These are phyloP conservation scores for Drosophila dunni DNA, from an alignment of 1,140 invertebrate genomes.

Conservation along the genomic window DNA sequence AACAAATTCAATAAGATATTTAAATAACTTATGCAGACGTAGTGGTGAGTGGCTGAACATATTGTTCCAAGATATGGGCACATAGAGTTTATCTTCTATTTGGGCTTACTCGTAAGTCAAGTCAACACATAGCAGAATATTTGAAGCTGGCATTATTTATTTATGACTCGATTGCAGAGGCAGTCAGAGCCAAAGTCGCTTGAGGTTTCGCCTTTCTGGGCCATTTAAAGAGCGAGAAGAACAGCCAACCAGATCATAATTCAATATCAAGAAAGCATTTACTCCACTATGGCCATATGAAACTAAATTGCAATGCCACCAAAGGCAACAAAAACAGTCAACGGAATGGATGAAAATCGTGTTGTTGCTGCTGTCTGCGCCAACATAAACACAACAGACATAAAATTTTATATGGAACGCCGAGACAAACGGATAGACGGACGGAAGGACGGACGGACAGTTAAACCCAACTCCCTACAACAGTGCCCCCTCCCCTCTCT, in stretches of 20 bases:
- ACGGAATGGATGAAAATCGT: constrained; percentile 35
- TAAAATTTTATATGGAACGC: constrained; percentile 77
- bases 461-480: constrained; percentile 43
- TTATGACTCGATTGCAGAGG: constrained; percentile 44
- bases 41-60: too few species aligned
- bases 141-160: constrained; percentile 57
- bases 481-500: neutral
- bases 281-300: constrained; percentile 64
- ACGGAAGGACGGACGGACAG: neutral
- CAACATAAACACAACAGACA: constrained; percentile 68
- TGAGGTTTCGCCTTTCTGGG: constrained; percentile 30
- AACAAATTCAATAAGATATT: constrained; percentile 1
- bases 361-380: constrained; percentile 49
- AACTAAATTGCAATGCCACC: constrained; percentile 71
- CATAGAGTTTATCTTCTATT: neutral
- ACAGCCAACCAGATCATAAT: constrained; percentile 65
- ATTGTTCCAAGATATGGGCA: too few species aligned
- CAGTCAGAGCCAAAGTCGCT: neutral
- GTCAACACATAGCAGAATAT: neutral
- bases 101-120: neutral
- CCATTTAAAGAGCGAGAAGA: constrained; percentile 75
- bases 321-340: constrained; percentile 19
- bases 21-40: neutral
- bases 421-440: constrained; percentile 22
- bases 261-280: constrained; percentile 77